phyloP scores from a whole-genome alignment of 2,797 vertebrate genomes.

The Peromyscus eremicus region DNA sequence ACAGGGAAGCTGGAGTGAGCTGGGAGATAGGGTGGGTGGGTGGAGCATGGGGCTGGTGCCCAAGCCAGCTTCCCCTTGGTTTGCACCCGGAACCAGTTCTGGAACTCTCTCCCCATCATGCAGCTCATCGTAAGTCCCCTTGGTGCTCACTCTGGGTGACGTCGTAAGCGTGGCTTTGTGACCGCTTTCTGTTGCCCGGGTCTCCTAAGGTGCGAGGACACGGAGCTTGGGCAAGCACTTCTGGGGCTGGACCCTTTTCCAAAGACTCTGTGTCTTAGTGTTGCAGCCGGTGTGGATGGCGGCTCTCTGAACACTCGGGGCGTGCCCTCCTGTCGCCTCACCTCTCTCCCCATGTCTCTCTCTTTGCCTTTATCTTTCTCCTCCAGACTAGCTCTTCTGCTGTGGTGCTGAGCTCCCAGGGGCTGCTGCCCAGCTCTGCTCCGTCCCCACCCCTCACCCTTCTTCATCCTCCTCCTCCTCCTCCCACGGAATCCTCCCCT shows the following conservation, averaged over 20 bases:
- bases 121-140: not conserved
- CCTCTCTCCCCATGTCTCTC: constrained; percentile 52
- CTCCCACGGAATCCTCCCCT: constrained; percentile 13
- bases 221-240: not conserved
- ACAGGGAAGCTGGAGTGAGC: not conserved
- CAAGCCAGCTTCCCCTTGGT: accelerated
- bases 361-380: constrained; percentile 74
- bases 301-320: not conserved
- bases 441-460: constrained; percentile 66
- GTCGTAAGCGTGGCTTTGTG: not conserved
- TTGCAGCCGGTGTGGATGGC: not conserved
- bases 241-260: not conserved
- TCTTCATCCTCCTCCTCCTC: not conserved
- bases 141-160: not conserved
- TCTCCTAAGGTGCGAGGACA: not conserved
- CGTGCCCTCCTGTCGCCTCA: not conserved
- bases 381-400: constrained; percentile 93
- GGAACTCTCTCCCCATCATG: not conserved
- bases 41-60: accelerated
- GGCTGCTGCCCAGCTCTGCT: constrained; percentile 84
- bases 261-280: not conserved
- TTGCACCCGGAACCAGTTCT: not conserved
- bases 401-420: constrained; percentile 89
- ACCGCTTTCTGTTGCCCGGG: not conserved
- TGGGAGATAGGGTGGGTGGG: not conserved